Evolutionary conservation across 2,797 vertebrate species (phyloP).

Genomic region (Anguilla pacifica): DNA sequence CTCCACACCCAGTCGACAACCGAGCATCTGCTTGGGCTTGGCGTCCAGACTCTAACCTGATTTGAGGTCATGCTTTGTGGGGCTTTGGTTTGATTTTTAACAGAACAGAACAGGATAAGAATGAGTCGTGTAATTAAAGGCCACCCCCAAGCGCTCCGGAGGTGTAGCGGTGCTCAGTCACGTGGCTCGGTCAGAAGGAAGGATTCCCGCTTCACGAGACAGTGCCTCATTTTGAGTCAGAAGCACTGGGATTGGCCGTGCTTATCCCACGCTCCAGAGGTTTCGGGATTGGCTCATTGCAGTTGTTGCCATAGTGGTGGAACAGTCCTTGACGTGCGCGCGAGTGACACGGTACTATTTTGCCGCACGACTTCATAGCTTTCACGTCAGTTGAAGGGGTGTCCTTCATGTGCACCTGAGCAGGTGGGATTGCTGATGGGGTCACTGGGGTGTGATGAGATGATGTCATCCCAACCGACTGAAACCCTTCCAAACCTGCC

Average conservation of each 20-base stretch:
- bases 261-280: neutral
- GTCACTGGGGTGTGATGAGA: no score
- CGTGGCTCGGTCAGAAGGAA: neutral
- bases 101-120: neutral
- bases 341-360: neutral
- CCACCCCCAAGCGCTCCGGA: neutral
- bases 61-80: neutral
- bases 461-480: neutral
- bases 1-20: neutral
- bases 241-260: neutral
- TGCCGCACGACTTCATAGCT: neutral
- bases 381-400: neutral
- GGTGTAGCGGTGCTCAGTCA: neutral
- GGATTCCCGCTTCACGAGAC: neutral
- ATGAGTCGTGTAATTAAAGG: neutral
- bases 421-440: no score
- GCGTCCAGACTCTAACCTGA: constrained; percentile 7
- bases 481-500: neutral
- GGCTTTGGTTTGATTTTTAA: neutral
- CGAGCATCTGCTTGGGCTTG: neutral
- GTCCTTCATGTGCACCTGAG: no score
- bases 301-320: neutral
- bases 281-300: neutral
- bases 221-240: neutral
- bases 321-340: no score